A percentile compares a stretch with the other conserved stretches of the same genome.
These are phyloP conservation scores for Passerina amoena DNA, from an alignment of 2,113 vertebrate genomes.

Conservation along the genomic window DNA sequence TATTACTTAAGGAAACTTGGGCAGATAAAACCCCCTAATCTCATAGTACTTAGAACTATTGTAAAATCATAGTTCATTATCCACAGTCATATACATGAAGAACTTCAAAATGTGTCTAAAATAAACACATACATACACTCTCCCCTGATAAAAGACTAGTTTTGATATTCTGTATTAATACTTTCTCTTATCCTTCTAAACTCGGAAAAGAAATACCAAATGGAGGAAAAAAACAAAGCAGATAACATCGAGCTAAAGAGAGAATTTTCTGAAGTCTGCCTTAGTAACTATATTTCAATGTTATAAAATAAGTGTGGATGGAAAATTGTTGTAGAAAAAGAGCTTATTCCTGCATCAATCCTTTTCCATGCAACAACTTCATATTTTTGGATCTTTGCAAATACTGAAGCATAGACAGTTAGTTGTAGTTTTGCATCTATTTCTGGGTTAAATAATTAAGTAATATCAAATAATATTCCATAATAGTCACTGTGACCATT, in stretches of 20 bases:
- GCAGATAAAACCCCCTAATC: not conserved
- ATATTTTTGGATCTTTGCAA: not conserved
- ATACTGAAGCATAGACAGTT: not conserved
- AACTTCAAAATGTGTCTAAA: not conserved
- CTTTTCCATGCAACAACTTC: not conserved
- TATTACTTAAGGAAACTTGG: not conserved
- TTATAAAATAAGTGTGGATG: not conserved
- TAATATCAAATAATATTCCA: not conserved
- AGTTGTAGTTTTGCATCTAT: not conserved
- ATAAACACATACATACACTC: not conserved
- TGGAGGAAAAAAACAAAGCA: not conserved
- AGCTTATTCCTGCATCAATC: not conserved
- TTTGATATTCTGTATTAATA: not conserved
- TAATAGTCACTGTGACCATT: not conserved
- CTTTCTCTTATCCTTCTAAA: not conserved
- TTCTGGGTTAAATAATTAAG: not conserved
- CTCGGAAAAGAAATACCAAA: not conserved
- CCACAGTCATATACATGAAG: not conserved
- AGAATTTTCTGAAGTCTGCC: not conserved
- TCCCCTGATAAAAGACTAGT: fast-evolving
- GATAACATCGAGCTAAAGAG: not conserved
- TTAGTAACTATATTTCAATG: not conserved
- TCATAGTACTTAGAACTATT: not conserved
- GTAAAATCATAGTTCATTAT: not conserved
- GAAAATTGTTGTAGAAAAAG: not conserved